Evolutionary conservation across 2,113 vertebrate genomes (phyloP).

Genomic region (Octodon degus): DNA sequence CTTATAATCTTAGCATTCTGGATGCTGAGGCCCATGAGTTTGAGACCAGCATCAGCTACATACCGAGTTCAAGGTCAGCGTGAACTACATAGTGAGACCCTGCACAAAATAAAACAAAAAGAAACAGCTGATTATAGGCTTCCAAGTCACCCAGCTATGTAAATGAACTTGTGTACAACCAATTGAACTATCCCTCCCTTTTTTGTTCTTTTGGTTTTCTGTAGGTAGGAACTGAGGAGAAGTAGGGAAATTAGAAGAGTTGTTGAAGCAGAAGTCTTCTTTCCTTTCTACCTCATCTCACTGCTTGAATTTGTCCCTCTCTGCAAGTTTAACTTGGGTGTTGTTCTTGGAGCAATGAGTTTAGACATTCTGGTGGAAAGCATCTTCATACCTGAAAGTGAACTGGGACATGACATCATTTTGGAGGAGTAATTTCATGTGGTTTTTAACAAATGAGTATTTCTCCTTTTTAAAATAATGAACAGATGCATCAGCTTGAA

Average conservation of each 20-base stretch:
- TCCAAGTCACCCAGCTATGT: not conserved
- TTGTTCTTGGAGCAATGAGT: not conserved
- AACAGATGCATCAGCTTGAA: constrained; percentile 37
- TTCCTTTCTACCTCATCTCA: not conserved
- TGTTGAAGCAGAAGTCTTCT: not conserved
- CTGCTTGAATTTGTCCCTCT: not conserved
- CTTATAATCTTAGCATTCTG: no score
- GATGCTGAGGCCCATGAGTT: no score
- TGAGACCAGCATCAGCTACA: no score
- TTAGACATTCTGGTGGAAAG: not conserved
- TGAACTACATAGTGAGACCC: no score
- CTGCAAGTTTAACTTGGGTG: not conserved
- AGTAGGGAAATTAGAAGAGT: not conserved
- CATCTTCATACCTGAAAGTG: constrained; percentile 26
- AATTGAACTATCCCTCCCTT: not conserved
- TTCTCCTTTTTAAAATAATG: constrained; percentile 43
- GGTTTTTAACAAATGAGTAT: not conserved
- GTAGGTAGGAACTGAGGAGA: not conserved
- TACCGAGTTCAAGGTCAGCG: no score
- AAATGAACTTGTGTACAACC: not conserved
- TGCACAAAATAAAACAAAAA: no score
- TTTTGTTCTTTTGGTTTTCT: constrained; percentile 30
- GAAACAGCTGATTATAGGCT: not conserved
- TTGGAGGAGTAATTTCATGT: not conserved
- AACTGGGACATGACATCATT: not conserved